These are phyloP conservation scores for Trissonchulus sp. DNA, from an alignment of 2,888 invertebrate species.

Conservation along the genomic window DNA sequence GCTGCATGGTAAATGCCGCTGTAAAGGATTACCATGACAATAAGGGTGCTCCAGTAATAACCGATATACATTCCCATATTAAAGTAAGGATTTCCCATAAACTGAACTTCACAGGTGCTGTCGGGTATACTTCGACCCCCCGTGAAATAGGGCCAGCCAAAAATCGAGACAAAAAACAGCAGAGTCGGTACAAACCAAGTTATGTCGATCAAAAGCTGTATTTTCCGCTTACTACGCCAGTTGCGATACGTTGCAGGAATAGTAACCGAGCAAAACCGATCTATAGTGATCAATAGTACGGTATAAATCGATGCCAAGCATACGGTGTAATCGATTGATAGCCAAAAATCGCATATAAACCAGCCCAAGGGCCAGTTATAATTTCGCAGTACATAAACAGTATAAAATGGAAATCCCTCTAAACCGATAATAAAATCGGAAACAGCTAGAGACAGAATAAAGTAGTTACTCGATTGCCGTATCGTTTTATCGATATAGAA, in stretches of 20 bases:
- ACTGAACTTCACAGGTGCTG: conserved; percentile 89
- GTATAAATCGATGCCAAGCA: conserved; percentile 98
- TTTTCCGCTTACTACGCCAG: conserved; percentile 87
- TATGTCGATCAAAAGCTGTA: conserved; percentile 87
- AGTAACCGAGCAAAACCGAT: conserved; percentile 96
- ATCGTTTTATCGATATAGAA: conserved; percentile 55
- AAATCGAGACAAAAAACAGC: conserved; percentile 93
- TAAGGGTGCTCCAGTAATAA: conserved; percentile 94
- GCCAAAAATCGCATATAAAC: conserved; percentile 91
- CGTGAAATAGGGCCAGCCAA: conserved; percentile 97
- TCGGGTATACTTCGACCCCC: conserved; percentile 62
- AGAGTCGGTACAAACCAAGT: conserved; percentile 95
- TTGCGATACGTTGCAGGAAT: conserved; percentile 92
- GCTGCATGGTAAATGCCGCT: conserved; percentile 96
- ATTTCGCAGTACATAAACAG: conserved; percentile 89
- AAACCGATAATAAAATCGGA: conserved; percentile 95
- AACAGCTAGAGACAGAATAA: conserved; percentile 94
- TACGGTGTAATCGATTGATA: conserved; percentile 96
- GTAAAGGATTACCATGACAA: conserved; percentile 88
- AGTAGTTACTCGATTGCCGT: conserved; percentile 96
- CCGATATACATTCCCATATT: conserved; percentile 92
- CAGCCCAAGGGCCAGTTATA: conserved; percentile 89
- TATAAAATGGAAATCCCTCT: conserved; percentile 96
- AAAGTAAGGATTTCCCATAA: conserved; percentile 82
- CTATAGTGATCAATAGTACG: conserved; percentile 93